Evolutionary conservation across 1,140 invertebrate genomes (phyloP).

Genomic region (Drosophila pectinifera): DNA sequence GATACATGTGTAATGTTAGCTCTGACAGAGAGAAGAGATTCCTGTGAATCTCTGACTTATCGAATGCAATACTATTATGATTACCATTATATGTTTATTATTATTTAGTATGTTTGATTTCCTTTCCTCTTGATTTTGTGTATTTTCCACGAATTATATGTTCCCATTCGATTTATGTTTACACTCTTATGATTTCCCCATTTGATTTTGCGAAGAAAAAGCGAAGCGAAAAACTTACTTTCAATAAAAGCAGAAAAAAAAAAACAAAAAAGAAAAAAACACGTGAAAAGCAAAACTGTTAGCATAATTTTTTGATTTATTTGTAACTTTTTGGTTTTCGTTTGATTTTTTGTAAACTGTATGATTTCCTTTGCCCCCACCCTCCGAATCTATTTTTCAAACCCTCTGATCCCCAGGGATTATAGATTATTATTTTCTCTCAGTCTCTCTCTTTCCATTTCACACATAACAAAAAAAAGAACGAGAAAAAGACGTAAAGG

Average conservation of each 20-base stretch:
- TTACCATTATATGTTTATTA: slow-evolving; percentile 41
- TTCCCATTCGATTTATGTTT: slow-evolving; percentile 35
- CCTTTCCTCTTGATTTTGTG: slow-evolving; percentile 46
- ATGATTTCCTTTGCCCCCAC: slow-evolving; percentile 16
- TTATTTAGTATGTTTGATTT: slow-evolving; percentile 55
- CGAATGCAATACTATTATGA: slow-evolving; percentile 34
- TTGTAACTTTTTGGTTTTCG: slow-evolving; percentile 59
- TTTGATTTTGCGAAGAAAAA: slow-evolving; percentile 52
- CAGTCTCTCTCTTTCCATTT: slow-evolving; percentile 5
- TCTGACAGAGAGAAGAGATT: slow-evolving; percentile 1
- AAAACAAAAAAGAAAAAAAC: slow-evolving; percentile 41
- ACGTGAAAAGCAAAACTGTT: slow-evolving; percentile 55
- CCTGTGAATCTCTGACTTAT: slow-evolving; percentile 21
- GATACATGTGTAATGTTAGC: slow-evolving; percentile 26
- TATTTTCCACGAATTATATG: slow-evolving; percentile 15
- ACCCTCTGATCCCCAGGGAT: slow-evolving; percentile 3
- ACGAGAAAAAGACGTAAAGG: slow-evolving; percentile 8
- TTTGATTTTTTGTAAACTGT: slow-evolving; percentile 47
- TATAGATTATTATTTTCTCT: slow-evolving; percentile 7
- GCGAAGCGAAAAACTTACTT: slow-evolving; percentile 49
- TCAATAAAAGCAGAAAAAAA: slow-evolving; percentile 62
- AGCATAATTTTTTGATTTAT: slow-evolving; percentile 64
- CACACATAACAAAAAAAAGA: slow-evolving; percentile 3
- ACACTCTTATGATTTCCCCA: slow-evolving; percentile 67
- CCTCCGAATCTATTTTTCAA: background rate